Percentiles rank a stretch among this genome's conserved stretches.
phyloP scores from a whole-genome alignment of 2,113 vertebrate species.

The Apus apus region DNA sequence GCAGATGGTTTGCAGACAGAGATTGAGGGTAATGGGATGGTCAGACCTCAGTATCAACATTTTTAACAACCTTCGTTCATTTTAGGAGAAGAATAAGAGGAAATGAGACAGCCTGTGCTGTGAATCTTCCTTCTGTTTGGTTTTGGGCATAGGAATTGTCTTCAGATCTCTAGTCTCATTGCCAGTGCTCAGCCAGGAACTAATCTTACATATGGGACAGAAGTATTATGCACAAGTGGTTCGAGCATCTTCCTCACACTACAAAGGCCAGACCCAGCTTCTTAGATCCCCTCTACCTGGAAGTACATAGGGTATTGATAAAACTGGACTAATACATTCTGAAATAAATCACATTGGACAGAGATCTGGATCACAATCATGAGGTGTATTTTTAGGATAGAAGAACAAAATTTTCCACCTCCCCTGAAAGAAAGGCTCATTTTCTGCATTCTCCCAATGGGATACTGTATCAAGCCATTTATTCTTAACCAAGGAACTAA shows the following conservation, averaged over 20 bases:
- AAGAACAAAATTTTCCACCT: neutral
- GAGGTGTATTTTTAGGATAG: neutral
- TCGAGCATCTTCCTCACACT: neutral
- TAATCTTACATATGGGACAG: no score
- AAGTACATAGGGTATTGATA: neutral
- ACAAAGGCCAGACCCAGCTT: neutral
- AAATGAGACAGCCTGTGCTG: neutral
- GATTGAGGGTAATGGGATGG: neutral
- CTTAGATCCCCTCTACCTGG: neutral
- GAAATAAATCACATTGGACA: neutral
- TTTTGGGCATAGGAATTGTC: neutral
- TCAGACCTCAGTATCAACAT: slow-evolving; percentile 15
- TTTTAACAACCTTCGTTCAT: slow-evolving; percentile 31
- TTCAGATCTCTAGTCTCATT: neutral
- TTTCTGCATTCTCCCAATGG: neutral
- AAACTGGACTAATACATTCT: neutral
- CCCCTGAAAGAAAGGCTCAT: neutral
- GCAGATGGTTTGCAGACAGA: slow-evolving; percentile 21
- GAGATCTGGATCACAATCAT: neutral
- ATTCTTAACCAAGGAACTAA: neutral
- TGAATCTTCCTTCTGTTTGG: neutral
- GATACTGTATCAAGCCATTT: neutral
- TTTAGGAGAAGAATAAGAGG: neutral
- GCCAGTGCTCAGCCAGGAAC: neutral
- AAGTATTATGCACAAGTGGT: neutral